A percentile compares a stretch with the other conserved stretches of the same genome.
Conservation (phyloP, 2,113 vertebrate species). For the Paedocypris sp. region DNA sequence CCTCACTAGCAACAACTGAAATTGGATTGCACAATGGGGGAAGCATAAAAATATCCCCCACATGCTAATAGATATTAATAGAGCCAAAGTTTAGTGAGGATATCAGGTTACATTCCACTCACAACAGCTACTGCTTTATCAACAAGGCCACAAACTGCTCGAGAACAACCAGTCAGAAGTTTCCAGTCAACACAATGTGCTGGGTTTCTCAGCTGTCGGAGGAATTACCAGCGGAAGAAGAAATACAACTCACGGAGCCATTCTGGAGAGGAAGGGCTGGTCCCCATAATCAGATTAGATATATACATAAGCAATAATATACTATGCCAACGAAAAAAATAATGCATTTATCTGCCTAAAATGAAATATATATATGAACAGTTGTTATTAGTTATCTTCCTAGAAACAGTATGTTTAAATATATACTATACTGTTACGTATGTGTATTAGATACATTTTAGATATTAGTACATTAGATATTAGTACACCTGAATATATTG, state of each 20-base stretch:
- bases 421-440: no score
- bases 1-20: not conserved
- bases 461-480: no score
- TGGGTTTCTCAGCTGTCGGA: not conserved
- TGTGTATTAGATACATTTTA: no score
- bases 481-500: no score
- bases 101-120: constrained; percentile 28
- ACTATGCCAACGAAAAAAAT: no score
- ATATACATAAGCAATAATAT: no score
- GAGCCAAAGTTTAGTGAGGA: constrained; percentile 11
- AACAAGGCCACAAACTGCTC: not conserved
- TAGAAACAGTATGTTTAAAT: no score
- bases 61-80: constrained; percentile 30
- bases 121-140: constrained; percentile 10
- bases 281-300: not conserved
- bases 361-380: no score
- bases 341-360: no score
- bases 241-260: not conserved
- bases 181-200: not conserved
- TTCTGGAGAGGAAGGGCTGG: not conserved
- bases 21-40: constrained; percentile 3
- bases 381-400: no score
- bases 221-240: not conserved
- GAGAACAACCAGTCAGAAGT: not conserved
- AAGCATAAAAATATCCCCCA: constrained; percentile 2